phyloP scores from a whole-genome alignment of 2,888 invertebrate species.

The Meiosimyza platycephala region DNA sequence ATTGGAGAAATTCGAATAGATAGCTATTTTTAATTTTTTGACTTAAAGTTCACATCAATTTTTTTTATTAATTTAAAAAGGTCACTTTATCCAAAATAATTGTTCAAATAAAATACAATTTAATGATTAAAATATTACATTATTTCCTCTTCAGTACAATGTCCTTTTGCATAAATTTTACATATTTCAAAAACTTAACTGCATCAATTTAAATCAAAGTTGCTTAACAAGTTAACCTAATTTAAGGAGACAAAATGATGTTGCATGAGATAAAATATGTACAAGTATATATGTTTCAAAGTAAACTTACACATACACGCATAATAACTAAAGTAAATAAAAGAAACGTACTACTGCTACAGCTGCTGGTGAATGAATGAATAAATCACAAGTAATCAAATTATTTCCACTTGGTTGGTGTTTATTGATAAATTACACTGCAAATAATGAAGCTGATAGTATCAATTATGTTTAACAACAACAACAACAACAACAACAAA shows the following conservation, averaged over 20 bases:
- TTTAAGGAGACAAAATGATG: slow-evolving; percentile 17
- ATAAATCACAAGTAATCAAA: slow-evolving; percentile 63
- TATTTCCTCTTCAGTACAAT: too few relatives aligned
- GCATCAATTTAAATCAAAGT: too few relatives aligned
- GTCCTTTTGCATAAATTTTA: too few relatives aligned
- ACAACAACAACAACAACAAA: slow-evolving; percentile 7
- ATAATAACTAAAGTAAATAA: background rate
- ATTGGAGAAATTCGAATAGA: too few relatives aligned
- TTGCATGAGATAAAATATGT: background rate
- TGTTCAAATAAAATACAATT: too few relatives aligned
- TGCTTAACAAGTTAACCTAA: too few relatives aligned
- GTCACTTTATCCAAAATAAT: too few relatives aligned
- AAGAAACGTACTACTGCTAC: background rate
- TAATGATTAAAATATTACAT: too few relatives aligned
- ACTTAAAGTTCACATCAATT: too few relatives aligned
- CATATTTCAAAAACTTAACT: too few relatives aligned
- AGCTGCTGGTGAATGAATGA: slow-evolving; percentile 44
- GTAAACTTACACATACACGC: background rate
- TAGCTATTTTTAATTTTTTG: too few relatives aligned
- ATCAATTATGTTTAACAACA: slow-evolving; percentile 60
- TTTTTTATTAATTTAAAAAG: too few relatives aligned
- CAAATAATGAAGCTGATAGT: slow-evolving; percentile 64
- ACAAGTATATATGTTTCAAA: background rate
- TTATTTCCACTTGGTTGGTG: slow-evolving; percentile 63
- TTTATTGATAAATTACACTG: slow-evolving; percentile 64